Evolutionary conservation across 2,888 invertebrate species (phyloP).

Genomic region (Syritta pipiens): DNA sequence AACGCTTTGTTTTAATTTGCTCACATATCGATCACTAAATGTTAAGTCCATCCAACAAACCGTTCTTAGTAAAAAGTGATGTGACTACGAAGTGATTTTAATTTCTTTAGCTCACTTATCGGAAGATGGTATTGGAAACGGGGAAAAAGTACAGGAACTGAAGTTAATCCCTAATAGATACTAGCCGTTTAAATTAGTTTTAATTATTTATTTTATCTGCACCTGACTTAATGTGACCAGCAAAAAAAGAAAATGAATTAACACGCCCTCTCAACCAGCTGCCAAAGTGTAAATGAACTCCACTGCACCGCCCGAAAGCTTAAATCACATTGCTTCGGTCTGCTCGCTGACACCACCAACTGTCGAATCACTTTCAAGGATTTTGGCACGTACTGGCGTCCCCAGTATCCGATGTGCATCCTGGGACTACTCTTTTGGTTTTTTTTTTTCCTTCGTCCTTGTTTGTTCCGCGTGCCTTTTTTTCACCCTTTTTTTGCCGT

Average conservation of each 20-base stretch:
- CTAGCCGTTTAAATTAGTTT: too few species aligned
- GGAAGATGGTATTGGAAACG: too few species aligned
- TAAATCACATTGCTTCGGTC: neutral
- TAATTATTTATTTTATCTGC: too few species aligned
- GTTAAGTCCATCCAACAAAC: too few species aligned
- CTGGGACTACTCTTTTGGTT: neutral
- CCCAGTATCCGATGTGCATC: conserved; percentile 18
- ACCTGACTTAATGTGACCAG: too few species aligned
- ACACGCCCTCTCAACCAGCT: neutral
- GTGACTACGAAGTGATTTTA: too few species aligned
- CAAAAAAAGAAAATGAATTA: neutral
- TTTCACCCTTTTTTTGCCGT: neutral
- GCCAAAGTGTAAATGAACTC: conserved; percentile 6
- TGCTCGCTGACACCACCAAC: conserved; percentile 13
- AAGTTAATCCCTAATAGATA: too few species aligned
- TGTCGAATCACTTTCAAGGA: conserved; percentile 35
- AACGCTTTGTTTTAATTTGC: too few species aligned
- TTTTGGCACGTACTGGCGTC: conserved; percentile 51
- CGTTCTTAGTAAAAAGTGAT: too few species aligned
- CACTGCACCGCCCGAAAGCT: neutral
- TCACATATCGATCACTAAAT: too few species aligned
- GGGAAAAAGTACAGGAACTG: too few species aligned
- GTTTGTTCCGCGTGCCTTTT: neutral
- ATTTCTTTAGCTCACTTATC: too few species aligned
- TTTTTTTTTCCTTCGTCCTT: neutral